phyloP scores from a whole-genome alignment of 2,888 invertebrate genomes.

The Cataglyphis albicans region DNA sequence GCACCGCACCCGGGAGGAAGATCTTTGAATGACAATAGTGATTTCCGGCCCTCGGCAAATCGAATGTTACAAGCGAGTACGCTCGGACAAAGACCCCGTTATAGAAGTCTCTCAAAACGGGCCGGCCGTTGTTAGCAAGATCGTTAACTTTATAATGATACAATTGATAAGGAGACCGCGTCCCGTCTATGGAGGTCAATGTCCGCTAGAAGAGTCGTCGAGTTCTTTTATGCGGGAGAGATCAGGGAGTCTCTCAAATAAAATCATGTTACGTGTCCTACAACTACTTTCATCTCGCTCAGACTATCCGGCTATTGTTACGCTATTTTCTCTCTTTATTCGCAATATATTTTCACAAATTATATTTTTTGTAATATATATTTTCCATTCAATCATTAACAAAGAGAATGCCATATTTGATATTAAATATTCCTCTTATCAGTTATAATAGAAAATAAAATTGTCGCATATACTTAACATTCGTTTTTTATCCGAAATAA shows the following conservation, averaged over 20 bases:
- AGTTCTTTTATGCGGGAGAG: conserved; percentile 60
- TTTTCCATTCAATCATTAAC: not conserved
- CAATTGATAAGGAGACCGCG: conserved; percentile 78
- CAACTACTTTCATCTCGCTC: conserved; percentile 1
- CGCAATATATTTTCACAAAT: not conserved
- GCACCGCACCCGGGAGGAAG: conserved; percentile 34
- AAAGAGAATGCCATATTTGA: not conserved
- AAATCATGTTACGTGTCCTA: conserved; percentile 16
- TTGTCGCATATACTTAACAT: not conserved
- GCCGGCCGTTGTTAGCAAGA: conserved; percentile 77
- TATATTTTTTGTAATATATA: not conserved
- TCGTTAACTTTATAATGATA: conserved; percentile 81
- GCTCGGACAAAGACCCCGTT: conserved; percentile 69
- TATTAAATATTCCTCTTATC: not conserved
- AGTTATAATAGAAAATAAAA: not conserved
- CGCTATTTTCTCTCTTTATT: not conserved
- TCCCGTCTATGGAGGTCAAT: conserved; percentile 73
- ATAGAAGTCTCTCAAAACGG: conserved; percentile 75
- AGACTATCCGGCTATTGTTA: conserved; percentile 9
- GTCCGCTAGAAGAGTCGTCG: conserved; percentile 62
- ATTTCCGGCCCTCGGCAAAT: conserved; percentile 73
- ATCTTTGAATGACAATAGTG: conserved; percentile 63
- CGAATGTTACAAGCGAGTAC: conserved; percentile 72
- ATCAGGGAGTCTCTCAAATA: conserved; percentile 72
- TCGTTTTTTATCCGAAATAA: not conserved